Base-by-base conservation (phyloP, 1,140 invertebrate species). In the Drosophila kohkoa region DNA sequence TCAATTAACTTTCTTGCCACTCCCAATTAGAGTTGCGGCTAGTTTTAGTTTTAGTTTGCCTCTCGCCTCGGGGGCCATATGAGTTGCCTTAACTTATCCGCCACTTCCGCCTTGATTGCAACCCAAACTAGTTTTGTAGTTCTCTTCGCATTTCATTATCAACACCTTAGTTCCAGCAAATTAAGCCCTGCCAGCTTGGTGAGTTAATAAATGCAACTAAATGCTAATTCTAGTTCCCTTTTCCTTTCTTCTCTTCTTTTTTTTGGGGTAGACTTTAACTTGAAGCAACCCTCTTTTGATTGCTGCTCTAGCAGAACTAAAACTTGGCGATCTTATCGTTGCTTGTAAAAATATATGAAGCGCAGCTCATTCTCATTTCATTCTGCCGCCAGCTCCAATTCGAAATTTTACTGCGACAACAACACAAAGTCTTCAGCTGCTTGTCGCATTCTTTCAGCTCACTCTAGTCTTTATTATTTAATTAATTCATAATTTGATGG, bases 91-190 rank as follows among this genome's bases (percentile, higher is more conserved):
- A 58, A 69, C 58, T 77, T 74, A 75, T 77, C 66, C 80, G 59
- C 64, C 64, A 87, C 70, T 70, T 75, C 66, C 66, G 67, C 15
- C 35, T 57, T 10, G 46, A 48, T 16, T 32, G 30, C 28, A 54
- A 35, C 51, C 5, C 7, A n/a, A n/a, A 43, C n/a, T 54, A 8
- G 20, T 25, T 25, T 25, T 25, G 20, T 25, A 8, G 1, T 10
- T n/a, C 66, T 20, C 5, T 10, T 58, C 46, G 59, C 41, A 88
- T 85, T 78, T 77, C 35, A 89, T 89, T 88, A 88, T 88, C 85
- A 88, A 88, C 85, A 88, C 85, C 85, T 88, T 89, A 90, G 85
- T 88, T 88, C 70, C 85, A 89, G 85, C 85, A 88, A 89, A 89
- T 88, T 88, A 89, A 83, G 83, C 85, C 67, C 15, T 10, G 55